Percentiles rank a stretch among this genome's conserved stretches.
Conservation (phyloP, 1,140 invertebrate species). For the Chironomus tepperi region DNA sequence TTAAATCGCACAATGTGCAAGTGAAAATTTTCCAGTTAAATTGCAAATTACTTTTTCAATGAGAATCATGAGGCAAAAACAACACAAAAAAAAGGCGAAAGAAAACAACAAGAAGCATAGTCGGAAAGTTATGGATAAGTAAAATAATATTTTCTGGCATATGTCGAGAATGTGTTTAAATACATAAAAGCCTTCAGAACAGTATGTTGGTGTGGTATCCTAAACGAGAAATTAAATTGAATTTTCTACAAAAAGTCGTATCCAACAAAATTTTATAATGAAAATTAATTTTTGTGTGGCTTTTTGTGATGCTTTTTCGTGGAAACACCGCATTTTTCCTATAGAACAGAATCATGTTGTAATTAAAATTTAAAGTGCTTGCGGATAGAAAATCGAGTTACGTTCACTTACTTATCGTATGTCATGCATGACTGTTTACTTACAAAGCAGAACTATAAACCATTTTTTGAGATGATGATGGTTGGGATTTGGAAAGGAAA, state of each 20-base stretch:
- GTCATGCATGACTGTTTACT: background rate
- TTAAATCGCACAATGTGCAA: too few species aligned
- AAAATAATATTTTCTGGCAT: background rate
- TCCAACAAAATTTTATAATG: background rate
- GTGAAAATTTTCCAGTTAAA: too few species aligned
- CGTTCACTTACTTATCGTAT: background rate
- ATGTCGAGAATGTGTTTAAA: background rate
- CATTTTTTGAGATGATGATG: too few species aligned
- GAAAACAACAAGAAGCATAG: too few species aligned
- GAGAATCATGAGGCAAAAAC: too few species aligned
- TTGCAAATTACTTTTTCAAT: too few species aligned
- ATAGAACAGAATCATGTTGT: background rate
- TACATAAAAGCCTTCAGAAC: background rate
- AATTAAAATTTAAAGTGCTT: conserved; percentile 14
- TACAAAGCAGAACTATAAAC: too few species aligned
- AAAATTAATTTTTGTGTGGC: conserved; percentile 7
- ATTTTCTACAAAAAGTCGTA: background rate
- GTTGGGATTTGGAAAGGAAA: too few species aligned
- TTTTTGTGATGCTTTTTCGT: background rate
- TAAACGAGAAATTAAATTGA: background rate
- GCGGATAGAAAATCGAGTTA: background rate
- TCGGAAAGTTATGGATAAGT: too few species aligned
- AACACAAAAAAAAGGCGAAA: too few species aligned
- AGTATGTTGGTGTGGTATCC: background rate
- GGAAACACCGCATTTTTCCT: background rate